Conservation (phyloP, 2,797 vertebrate genomes). For the Malurus leucopterus region DNA sequence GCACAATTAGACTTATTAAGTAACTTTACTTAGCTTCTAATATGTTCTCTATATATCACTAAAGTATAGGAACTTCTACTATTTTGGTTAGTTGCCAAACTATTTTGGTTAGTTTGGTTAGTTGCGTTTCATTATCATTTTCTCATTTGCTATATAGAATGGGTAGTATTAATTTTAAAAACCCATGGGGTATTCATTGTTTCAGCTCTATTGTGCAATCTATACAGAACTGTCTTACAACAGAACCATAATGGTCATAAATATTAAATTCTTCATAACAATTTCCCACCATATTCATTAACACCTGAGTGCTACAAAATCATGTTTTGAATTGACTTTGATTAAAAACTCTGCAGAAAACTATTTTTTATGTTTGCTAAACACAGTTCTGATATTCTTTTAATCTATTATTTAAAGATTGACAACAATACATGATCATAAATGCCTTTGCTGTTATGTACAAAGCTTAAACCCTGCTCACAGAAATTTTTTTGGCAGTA, state of each 20-base stretch:
- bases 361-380: not conserved
- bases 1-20: not conserved
- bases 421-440: not conserved
- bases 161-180: not conserved
- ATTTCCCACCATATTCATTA: not conserved
- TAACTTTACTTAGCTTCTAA: not conserved
- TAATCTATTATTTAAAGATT: not conserved
- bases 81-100: not conserved
- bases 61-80: not conserved
- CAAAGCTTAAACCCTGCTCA: not conserved
- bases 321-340: not conserved
- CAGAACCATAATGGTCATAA: not conserved
- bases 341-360: not conserved
- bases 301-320: not conserved
- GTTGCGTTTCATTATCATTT: not conserved
- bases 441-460: not conserved
- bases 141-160: not conserved
- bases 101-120: no score
- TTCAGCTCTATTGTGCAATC: not conserved
- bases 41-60: not conserved
- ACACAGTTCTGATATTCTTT: not conserved
- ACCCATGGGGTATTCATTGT: not conserved
- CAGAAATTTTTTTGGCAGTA: not conserved
- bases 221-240: not conserved
- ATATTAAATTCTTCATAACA: not conserved